Percentiles rank a stretch among this genome's conserved stretches.
Evolutionary conservation across 1,140 invertebrate genomes (phyloP).

Genomic region (Drosophila baimaii): DNA sequence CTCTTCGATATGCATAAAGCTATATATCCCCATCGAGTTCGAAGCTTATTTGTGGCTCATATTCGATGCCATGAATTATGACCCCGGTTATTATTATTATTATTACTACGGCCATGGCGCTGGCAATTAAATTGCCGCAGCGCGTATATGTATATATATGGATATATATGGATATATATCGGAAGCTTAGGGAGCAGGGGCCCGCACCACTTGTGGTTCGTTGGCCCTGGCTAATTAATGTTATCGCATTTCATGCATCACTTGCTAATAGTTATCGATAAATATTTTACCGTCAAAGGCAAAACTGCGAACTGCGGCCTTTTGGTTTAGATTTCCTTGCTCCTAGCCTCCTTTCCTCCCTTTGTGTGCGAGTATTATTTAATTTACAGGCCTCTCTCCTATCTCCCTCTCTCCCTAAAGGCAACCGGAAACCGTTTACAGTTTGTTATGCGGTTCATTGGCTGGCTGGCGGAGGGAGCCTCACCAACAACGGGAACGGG

Average conservation of each 20-base stretch:
- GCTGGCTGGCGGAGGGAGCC: conserved; percentile 25
- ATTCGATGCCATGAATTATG: conserved; percentile 36
- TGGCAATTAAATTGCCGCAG: conserved; percentile 52
- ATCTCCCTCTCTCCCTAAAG: background rate
- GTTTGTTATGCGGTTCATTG: conserved; percentile 45
- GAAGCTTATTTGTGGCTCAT: conserved; percentile 24
- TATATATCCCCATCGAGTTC: background rate
- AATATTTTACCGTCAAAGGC: conserved; percentile 66
- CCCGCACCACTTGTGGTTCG: conserved; percentile 43
- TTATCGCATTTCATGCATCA: conserved; percentile 82
- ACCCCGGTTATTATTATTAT: conserved; percentile 44
- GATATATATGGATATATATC: conserved; percentile 6
- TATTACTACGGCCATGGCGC: conserved; percentile 26
- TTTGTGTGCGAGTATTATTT: conserved; percentile 42
- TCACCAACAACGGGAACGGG: no score
- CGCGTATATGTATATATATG: background rate
- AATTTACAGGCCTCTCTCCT: conserved; percentile 56
- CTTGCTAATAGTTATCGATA: conserved; percentile 81
- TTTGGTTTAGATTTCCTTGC: conserved; percentile 16
- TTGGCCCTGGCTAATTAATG: conserved; percentile 71
- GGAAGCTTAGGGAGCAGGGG: background rate
- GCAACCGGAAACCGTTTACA: conserved; percentile 18
- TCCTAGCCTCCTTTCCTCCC: conserved; percentile 2
- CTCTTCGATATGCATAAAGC: background rate
- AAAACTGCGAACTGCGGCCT: conserved; percentile 9